A percentile compares a stretch with the other conserved stretches of the same genome.
phyloP scores from a whole-genome alignment of 1,140 invertebrate genomes.

The Diorhabda elongata region DNA sequence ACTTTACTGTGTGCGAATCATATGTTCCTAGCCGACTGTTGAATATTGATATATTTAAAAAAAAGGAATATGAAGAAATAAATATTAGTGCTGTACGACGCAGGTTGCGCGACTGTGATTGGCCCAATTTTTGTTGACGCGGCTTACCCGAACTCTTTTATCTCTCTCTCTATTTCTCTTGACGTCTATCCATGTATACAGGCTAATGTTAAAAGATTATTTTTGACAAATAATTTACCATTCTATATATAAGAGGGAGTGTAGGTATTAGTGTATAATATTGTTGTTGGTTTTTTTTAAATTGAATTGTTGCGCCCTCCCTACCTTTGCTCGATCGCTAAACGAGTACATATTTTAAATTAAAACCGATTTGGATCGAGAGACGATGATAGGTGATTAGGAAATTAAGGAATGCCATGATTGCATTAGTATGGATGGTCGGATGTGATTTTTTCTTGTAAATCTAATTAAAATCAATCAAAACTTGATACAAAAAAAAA shows the following conservation, averaged over 20 bases:
- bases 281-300: conserved; percentile 43
- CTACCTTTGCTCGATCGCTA: conserved; percentile 39
- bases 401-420: not conserved
- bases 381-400: not conserved
- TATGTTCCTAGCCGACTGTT: conserved; percentile 40
- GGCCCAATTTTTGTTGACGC: conserved; percentile 23
- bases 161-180: conserved; percentile 14
- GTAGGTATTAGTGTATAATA: conserved; percentile 42
- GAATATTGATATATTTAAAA: conserved; percentile 22
- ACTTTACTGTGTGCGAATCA: conserved; percentile 41
- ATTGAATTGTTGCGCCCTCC: conserved; percentile 29
- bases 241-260: conserved; percentile 43
- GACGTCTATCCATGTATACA: conserved; percentile 38
- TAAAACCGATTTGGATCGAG: not conserved
- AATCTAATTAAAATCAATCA: not conserved
- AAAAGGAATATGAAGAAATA: conserved; percentile 19
- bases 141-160: conserved; percentile 12
- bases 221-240: conserved; percentile 48
- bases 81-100: conserved; percentile 37
- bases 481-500: not conserved
- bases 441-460: not conserved
- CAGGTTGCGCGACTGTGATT: conserved; percentile 21
- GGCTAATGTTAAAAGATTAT: conserved; percentile 43
- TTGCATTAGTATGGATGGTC: not conserved
- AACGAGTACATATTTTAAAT: conserved; percentile 13